phyloP scores from a whole-genome alignment of 2,888 invertebrate genomes.

The Itoplectis maculator region DNA sequence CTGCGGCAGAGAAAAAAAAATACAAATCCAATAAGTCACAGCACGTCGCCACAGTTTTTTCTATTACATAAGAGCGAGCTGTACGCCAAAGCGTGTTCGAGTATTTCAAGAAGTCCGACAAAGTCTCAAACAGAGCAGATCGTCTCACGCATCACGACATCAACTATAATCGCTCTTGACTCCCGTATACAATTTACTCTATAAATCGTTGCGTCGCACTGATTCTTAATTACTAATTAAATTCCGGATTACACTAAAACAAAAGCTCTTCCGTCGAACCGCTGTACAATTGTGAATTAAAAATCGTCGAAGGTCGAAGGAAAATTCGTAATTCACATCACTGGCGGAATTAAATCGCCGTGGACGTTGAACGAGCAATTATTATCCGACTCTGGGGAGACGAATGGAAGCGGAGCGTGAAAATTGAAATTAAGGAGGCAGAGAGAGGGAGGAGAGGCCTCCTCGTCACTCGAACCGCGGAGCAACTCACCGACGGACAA shows the following conservation, averaged over 20 bases:
- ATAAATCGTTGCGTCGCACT: background rate
- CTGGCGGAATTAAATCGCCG: background rate
- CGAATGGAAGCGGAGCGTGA: background rate
- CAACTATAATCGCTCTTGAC: background rate
- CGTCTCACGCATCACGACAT: constrained; percentile 35
- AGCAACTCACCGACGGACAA: constrained; percentile 75
- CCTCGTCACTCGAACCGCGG: background rate
- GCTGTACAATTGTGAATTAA: constrained; percentile 12
- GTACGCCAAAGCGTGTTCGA: background rate
- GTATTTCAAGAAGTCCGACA: constrained; percentile 49
- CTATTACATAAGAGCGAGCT: background rate
- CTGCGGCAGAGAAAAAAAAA: constrained; percentile 69
- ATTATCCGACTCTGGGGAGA: background rate
- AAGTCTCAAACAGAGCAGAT: constrained; percentile 44
- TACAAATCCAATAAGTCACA: constrained; percentile 41
- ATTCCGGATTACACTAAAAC: no score
- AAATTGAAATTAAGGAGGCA: background rate
- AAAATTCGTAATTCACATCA: background rate
- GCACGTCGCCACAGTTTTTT: background rate
- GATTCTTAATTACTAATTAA: background rate
- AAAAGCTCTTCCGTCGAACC: background rate
- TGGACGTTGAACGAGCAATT: background rate
- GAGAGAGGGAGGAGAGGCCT: background rate
- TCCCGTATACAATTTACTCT: background rate
- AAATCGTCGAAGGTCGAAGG: background rate